Conservation (phyloP, 2,113 vertebrate genomes). For the Sceloporus undulatus region DNA sequence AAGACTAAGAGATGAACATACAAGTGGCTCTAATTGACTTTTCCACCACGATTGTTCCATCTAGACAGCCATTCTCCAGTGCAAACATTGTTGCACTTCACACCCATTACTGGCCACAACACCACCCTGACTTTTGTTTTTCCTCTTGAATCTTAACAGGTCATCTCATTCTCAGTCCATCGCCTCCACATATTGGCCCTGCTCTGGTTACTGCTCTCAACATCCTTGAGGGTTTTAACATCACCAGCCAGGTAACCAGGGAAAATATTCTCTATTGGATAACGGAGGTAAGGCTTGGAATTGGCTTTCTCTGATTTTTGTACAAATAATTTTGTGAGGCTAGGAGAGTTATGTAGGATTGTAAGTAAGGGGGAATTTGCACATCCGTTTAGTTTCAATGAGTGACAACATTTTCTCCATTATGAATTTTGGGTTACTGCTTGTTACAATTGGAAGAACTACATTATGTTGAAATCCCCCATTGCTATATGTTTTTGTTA, state of each 20-base stretch:
- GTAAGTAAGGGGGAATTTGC: not conserved
- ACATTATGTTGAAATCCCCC: not conserved
- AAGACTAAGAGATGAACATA: too few species aligned
- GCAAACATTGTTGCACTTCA: too few species aligned
- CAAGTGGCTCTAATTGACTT: too few species aligned
- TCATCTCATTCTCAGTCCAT: slow-evolving; percentile 88
- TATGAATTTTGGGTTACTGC: not conserved
- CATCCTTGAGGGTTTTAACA: slow-evolving; percentile 95
- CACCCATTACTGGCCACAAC: too few species aligned
- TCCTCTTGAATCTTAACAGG: slow-evolving; percentile 77
- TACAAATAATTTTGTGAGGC: not conserved
- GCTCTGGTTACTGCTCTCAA: slow-evolving; percentile 93
- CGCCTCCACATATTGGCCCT: slow-evolving; percentile 91
- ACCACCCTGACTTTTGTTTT: not conserved
- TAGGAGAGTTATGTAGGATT: not conserved
- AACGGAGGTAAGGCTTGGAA: slow-evolving; percentile 85
- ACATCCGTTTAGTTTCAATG: not conserved
- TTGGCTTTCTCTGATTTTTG: slow-evolving; percentile 6
- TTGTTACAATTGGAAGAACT: not conserved
- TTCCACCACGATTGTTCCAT: too few species aligned
- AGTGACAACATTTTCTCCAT: not conserved
- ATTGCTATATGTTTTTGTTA: not conserved
- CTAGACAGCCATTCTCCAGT: too few species aligned
- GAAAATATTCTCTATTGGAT: slow-evolving; percentile 90
- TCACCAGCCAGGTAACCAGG: slow-evolving; percentile 83